Percentiles rank a stretch among this genome's conserved stretches.
Conservation (phyloP, 2,113 vertebrate species). For the Polypterus bichir region DNA sequence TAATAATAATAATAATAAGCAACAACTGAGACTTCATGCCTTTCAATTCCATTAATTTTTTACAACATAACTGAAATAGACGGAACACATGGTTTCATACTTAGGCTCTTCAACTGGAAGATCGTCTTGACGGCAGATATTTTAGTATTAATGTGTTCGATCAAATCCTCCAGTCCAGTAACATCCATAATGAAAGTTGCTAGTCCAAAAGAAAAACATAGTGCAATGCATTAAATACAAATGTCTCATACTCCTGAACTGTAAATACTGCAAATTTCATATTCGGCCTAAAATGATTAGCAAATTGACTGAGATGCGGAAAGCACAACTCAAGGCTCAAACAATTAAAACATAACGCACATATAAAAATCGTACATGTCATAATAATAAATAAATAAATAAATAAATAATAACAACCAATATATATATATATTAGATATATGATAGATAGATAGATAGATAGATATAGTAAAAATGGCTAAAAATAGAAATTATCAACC, state of each 20-base stretch:
- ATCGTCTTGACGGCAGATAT: slow-evolving; percentile 41
- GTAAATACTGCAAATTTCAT: too few relatives aligned
- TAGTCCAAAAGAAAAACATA: too few relatives aligned
- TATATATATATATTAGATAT: slow-evolving; percentile 1
- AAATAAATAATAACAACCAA: background rate
- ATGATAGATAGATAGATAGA: background rate
- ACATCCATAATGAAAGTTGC: background rate
- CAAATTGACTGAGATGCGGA: too few relatives aligned
- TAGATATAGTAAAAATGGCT: background rate
- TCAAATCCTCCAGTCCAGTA: slow-evolving; percentile 33
- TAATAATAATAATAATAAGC: too few relatives aligned
- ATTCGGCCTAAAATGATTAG: too few relatives aligned
- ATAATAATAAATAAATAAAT: background rate
- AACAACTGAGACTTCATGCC: too few relatives aligned
- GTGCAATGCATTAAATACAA: background rate
- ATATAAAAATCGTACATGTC: background rate
- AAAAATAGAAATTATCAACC: too few relatives aligned
- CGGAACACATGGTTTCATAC: slow-evolving; percentile 28
- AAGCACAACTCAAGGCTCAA: too few relatives aligned
- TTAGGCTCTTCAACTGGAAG: slow-evolving; percentile 39
- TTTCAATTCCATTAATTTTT: too few relatives aligned
- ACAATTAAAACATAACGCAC: too few relatives aligned
- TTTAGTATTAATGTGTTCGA: slow-evolving; percentile 35
- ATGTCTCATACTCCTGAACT: too few relatives aligned
- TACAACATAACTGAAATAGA: too few relatives aligned